phyloP scores from a whole-genome alignment of 2,113 vertebrate genomes.

The Rhea americana region DNA sequence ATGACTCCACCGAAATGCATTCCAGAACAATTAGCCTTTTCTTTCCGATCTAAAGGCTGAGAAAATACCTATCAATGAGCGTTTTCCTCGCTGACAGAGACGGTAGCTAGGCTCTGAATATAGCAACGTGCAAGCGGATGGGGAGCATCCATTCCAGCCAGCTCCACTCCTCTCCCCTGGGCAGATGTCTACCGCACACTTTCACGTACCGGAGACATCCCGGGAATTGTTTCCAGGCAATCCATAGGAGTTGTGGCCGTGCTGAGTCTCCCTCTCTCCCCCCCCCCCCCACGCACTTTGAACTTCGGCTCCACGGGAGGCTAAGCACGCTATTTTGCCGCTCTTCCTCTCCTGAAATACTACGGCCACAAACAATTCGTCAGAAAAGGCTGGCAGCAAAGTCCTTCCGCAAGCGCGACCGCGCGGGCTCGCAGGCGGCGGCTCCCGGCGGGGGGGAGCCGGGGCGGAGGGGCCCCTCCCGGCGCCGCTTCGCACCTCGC shows the following conservation, averaged over 20 bases:
- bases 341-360: not conserved
- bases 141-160: not conserved
- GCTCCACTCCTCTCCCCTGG: not conserved
- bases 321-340: not conserved
- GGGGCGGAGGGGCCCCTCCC: fast-evolving
- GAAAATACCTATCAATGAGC: not conserved
- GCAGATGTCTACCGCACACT: fast-evolving
- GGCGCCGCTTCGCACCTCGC: not conserved
- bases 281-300: not conserved
- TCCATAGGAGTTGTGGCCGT: not conserved
- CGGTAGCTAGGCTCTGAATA: not conserved
- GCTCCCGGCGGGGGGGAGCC: not conserved
- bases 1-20: not conserved
- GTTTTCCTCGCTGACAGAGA: fast-evolving
- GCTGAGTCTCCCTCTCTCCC: not conserved
- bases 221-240: not conserved
- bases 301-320: not conserved
- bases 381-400: not conserved
- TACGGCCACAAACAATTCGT: not conserved
- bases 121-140: fast-evolving
- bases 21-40: not conserved
- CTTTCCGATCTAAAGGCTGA: not conserved
- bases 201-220: fast-evolving
- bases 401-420: not conserved
- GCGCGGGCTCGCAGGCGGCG: fast-evolving